Evolutionary conservation across 2,888 invertebrate genomes (phyloP), one percentile per base, ranked within the genome.

Genomic region (Dynastes grantii): DNA sequence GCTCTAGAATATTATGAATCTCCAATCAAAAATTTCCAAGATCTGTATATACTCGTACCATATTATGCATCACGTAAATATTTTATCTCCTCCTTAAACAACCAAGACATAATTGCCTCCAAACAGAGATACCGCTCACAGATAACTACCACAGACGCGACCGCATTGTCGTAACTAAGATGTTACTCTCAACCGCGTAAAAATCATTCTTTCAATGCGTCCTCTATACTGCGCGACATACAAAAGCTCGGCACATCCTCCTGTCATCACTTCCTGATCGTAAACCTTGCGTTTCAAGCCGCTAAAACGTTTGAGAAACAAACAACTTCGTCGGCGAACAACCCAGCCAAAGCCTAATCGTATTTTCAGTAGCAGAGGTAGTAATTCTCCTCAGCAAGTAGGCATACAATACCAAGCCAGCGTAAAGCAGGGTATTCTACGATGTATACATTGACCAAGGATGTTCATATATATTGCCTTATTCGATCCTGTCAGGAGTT

Each of bases 91-190:
- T 53, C 37, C 40, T 55, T 40, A 58, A 73, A 58, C 32, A 58
- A 73, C 27, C 55, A 22, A 55, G 73, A 73, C 73, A 58, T 73
- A 73, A 73, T 73, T 73, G 73, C 73, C 16, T 37, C 40, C n/a
- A 16, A 37, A 37, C 40, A 65, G n/a, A 65, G 65, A 73, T 73
- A 58, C 73, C 73, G 73, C 73, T 9, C 16, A 13, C 29, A 58
- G 73, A 73, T 73, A 55, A 37, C 45, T 45, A 73, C 68, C 68
- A 45, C 11, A 45, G 37, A 16, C 49, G 68, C 68, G 9, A 49
- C 45, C 40, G 45, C 68, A 45, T 68, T 68, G 68, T 68, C 32
- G 29, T 68, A 68, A 68, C 40, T 68, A 68, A 68, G 68, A 68
- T 40, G 68, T 68, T 68, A 37, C 37, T 16, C n/a, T 16, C 37